Base-by-base conservation (phyloP, 2,797 vertebrate species). In the Pitangus sulphuratus region DNA sequence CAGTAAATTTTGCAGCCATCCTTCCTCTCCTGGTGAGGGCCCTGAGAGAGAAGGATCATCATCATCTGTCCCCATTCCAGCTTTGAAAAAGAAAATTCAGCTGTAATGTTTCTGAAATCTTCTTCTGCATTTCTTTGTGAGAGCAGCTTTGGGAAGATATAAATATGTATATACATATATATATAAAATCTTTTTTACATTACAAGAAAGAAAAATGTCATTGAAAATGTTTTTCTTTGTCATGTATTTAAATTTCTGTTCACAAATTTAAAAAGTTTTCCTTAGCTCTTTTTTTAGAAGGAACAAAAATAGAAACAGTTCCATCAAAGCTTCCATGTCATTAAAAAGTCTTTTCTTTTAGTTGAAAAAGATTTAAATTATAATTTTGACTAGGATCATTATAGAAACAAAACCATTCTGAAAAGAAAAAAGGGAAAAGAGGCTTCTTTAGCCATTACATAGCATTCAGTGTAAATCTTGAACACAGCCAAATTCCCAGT, bases 221-320 rank as follows among this genome's bases (percentile, higher is more conserved):
- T 91, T 90, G 93, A 93, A 96, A 94, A 92, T 86, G 87, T 93
- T 94, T 60, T 83, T 79, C 79, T 92, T 94, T 94, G 89, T 91
- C 51, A 35, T 65, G 37, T 48, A 81, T 94, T 94, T 92, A 85
- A 90, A 89, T 95, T 93, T 84, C 69, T 94, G 18, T 91, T 86
- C 65, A 42, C 50, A 88, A 95, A 87, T 85, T 85, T 85, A 2
- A 84, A 33, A 96, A 95, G 72, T 96, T 95, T 90, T 69, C 65
- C 82, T 85, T 82, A 91, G 65, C 19, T 86, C 89, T 86, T 86
- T 96, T 94, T 92, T 90, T 91, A 92, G 94, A 91, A 86, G 39
- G 47, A 81, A 76, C 72, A 31, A 84, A 96, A 96, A 86, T 76
- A 76, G 92, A 90, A 96, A 92, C 42, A 76, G 76, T 66, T 92